phyloP scores from a whole-genome alignment of 1,140 invertebrate genomes.

The Scaptodrosophila lebanonensis region DNA sequence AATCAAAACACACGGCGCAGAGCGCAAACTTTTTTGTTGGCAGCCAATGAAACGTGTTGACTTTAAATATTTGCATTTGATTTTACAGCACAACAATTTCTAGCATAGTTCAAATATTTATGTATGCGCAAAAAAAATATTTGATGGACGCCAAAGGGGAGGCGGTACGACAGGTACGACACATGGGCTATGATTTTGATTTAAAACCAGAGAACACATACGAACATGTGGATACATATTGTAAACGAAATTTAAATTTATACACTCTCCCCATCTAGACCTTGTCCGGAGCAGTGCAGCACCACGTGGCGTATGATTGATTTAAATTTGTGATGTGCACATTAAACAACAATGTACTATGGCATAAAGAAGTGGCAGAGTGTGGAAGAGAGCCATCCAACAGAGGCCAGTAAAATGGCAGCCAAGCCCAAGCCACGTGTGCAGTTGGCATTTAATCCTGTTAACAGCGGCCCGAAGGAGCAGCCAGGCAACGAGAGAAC shows the following conservation, averaged over 20 bases:
- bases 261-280: background rate
- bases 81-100: slow-evolving; percentile 49
- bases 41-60: slow-evolving; percentile 15
- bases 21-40: too few species aligned
- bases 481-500: background rate
- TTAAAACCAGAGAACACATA: too few species aligned
- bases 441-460: slow-evolving; percentile 47
- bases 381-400: background rate
- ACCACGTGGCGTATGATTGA: slow-evolving; percentile 60
- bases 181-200: too few species aligned
- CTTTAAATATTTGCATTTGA: slow-evolving; percentile 50
- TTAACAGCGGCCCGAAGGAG: slow-evolving; percentile 17
- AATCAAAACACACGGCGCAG: too few species aligned
- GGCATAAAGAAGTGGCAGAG: slow-evolving; percentile 4
- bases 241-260: slow-evolving; percentile 46
- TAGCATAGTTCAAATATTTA: slow-evolving; percentile 51
- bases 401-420: slow-evolving; percentile 1
- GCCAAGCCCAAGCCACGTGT: slow-evolving; percentile 12
- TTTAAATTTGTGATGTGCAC: slow-evolving; percentile 17
- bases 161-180: too few species aligned
- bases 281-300: background rate
- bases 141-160: slow-evolving; percentile 24
- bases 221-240: slow-evolving; percentile 21
- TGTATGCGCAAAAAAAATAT: too few species aligned
- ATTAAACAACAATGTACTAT: too few species aligned